Base-by-base conservation (phyloP, 2,888 invertebrate species). In the Scaptomyza parva region DNA sequence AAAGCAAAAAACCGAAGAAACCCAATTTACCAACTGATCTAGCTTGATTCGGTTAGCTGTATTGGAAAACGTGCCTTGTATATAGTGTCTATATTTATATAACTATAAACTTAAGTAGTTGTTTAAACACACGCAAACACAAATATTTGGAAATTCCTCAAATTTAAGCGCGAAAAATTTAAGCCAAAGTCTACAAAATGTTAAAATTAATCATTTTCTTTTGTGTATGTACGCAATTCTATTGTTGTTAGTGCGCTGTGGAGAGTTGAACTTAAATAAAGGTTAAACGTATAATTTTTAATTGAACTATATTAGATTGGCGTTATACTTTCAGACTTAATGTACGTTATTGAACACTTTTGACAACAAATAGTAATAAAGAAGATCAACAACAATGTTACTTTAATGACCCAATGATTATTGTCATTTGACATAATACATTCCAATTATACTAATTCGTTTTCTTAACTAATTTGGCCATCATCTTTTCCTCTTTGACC, bases 401-500 rank as follows among this genome's bases (percentile, higher is more conserved):
- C 28, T 39, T 39, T 50, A 18, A 47, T 22, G 22, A 9, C 2
- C 11, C 45, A 22, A 45, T 22, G 8, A 35, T 17, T n/a, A 20
- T 51, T 50, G 50, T 14, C 43, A 28, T 3, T 7, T 28, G 28
- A 55, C 55, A 37, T 11, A 44, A 28, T 45, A 28, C 28, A 45
- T 57, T 28, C 11, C 11, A 61, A 8, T 37, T 18, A 8, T 12
- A 40, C 50, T 64, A 64, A 12, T 4, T 40, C 9, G 55, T 8
- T 59, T 72, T 33, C 17, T 74, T 45, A 54, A 94, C 92, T 30
- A 95, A 78, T 81, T 94, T 93, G 0, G 92, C 92, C 70, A 94
- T 86, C 81, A 94, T 83, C 88, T 93, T 93, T 53, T 94, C 94
- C 83, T 95, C 95, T 86, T 93, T 95, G 0, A 93, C 94, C 68